Evolutionary conservation across 1,140 invertebrate species (phyloP).

Genomic region (Drosophila pallidifrons): DNA sequence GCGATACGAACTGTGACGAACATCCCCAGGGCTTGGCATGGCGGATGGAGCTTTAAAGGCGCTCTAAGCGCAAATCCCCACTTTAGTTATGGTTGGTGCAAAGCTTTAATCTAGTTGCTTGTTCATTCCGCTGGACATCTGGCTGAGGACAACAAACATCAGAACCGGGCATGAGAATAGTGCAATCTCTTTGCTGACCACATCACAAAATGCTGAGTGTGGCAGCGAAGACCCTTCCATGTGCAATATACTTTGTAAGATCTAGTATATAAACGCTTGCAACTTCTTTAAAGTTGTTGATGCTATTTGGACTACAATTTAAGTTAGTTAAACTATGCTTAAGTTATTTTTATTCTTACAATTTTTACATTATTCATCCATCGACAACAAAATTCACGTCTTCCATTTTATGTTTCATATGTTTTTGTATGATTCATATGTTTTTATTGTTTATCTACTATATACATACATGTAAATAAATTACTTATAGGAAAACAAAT

Average conservation of each 20-base stretch:
- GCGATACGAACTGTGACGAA: slow-evolving; percentile 17
- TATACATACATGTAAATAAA: slow-evolving; percentile 51
- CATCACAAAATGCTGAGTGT: slow-evolving; percentile 10
- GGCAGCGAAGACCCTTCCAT: slow-evolving; percentile 37
- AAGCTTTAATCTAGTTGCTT: slow-evolving; percentile 61
- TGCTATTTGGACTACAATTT: slow-evolving; percentile 2
- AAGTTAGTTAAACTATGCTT: neutral
- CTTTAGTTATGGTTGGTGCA: slow-evolving; percentile 56
- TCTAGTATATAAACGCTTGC: neutral
- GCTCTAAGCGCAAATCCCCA: slow-evolving; percentile 57
- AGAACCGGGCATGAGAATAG: slow-evolving; percentile 64
- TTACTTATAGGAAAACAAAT: slow-evolving; percentile 42
- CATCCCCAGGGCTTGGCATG: slow-evolving; percentile 1
- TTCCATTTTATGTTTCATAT: slow-evolving; percentile 47
- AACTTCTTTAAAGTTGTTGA: slow-evolving; percentile 39
- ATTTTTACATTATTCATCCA: neutral
- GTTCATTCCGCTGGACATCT: neutral
- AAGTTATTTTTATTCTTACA: neutral
- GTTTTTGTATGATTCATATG: slow-evolving; percentile 21
- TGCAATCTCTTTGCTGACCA: slow-evolving; percentile 59
- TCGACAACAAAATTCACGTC: slow-evolving; percentile 60
- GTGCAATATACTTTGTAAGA: slow-evolving; percentile 54
- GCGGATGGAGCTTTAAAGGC: slow-evolving; percentile 68
- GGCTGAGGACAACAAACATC: slow-evolving; percentile 31
- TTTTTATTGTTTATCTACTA: slow-evolving; percentile 29